phyloP scores from a whole-genome alignment of 2,888 invertebrate genomes.

The Tineola bisselliella region DNA sequence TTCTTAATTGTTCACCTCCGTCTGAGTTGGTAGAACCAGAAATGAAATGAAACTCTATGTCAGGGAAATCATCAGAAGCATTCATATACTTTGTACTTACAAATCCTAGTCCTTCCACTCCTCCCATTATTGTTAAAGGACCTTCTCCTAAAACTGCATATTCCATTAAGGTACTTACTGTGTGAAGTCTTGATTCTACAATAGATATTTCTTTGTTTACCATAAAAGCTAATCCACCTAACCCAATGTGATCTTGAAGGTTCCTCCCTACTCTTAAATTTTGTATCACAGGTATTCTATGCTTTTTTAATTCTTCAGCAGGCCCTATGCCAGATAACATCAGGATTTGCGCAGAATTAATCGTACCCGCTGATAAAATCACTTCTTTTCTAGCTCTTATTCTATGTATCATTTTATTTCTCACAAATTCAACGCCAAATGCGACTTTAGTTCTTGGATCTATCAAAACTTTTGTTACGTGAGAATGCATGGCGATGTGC shows the following conservation, averaged over 20 bases:
- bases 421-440: conserved; percentile 83
- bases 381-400: conserved; percentile 86
- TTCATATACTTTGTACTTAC: conserved; percentile 89
- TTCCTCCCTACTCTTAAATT: conserved; percentile 87
- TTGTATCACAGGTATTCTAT: conserved; percentile 81
- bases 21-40: conserved; percentile 89
- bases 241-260: conserved; percentile 88
- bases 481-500: conserved; percentile 84
- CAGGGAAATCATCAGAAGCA: conserved; percentile 82
- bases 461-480: conserved; percentile 79
- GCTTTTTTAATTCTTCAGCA: conserved; percentile 73
- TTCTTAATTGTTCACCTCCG: conserved; percentile 82
- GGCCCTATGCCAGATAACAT: conserved; percentile 94
- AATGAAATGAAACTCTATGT: conserved; percentile 89
- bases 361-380: conserved; percentile 88
- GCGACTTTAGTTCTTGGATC: conserved; percentile 79
- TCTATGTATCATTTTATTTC: conserved; percentile 76
- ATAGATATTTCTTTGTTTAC: conserved; percentile 82
- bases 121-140: conserved; percentile 86
- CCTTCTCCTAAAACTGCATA: conserved; percentile 87
- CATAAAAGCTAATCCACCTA: conserved; percentile 86
- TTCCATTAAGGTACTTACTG: conserved; percentile 80
- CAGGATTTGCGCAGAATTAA: conserved; percentile 92
- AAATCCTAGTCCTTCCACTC: conserved; percentile 89
- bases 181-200: conserved; percentile 81